A percentile compares a stretch with the other conserved stretches of the same genome.
phyloP scores from a whole-genome alignment of 2,113 vertebrate species.

The Scatophagus argus region DNA sequence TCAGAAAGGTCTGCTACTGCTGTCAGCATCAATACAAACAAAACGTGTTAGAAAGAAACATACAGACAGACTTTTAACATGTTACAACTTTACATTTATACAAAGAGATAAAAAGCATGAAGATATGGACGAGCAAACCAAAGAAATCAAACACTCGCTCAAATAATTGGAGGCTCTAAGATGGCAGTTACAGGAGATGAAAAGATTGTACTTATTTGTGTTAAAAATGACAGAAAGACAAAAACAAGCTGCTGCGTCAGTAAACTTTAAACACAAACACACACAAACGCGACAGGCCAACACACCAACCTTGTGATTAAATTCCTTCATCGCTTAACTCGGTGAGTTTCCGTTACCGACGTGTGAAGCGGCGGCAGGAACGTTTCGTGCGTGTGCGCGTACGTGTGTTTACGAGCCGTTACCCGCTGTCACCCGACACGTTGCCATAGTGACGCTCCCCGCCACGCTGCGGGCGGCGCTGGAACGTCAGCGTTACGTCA shows the following conservation, averaged over 20 bases:
- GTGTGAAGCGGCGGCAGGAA: conserved; percentile 52
- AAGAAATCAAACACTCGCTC: too few species aligned
- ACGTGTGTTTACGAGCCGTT: not conserved
- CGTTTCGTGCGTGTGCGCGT: not conserved
- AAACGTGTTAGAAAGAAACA: too few species aligned
- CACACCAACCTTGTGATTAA: conserved; percentile 46
- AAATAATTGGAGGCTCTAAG: too few species aligned
- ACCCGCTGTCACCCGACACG: not conserved
- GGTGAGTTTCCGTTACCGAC: conserved; percentile 20
- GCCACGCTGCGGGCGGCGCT: not conserved
- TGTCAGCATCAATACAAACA: too few species aligned
- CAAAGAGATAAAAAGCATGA: not conserved
- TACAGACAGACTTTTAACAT: too few species aligned
- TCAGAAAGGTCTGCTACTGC: not conserved
- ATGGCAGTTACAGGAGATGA: too few species aligned
- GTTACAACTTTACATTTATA: too few species aligned
- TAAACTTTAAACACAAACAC: not conserved
- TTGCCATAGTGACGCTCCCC: conserved; percentile 5
- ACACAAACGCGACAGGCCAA: not conserved
- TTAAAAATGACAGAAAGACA: too few species aligned
- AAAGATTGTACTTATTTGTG: too few species aligned
- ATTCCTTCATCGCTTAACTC: conserved; percentile 21
- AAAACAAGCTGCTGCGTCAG: too few species aligned
- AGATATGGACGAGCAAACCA: too few species aligned
- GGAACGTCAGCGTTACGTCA: not conserved